Evolutionary conservation across 2,888 invertebrate species (phyloP), one percentile per base, ranked within the genome.

Genomic region (Smittia sp.): DNA sequence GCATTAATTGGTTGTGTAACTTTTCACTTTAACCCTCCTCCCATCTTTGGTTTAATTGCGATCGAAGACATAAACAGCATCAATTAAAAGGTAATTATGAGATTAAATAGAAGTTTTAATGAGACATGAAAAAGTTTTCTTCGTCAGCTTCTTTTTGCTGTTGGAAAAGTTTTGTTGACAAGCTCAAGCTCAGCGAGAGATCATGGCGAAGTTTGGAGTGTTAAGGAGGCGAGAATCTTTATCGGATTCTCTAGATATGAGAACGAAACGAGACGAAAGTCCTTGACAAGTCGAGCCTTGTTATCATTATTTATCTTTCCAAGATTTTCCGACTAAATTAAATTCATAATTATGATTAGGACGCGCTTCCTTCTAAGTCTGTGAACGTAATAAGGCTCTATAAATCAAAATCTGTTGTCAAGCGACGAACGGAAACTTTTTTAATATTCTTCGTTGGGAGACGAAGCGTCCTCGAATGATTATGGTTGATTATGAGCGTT

Each of bases 31-130:
- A 52, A 25, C 27, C 24, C 15, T 25, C n/a, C 20, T 38, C 11
- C 38, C 32, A 1, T 18, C 24, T 32, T 66, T 32, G 13, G 41
- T 41, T 69, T 69, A 52, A 69, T 52, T 52, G 41, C 24, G 11
- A 69, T 69, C 25, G 32, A 54, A 22, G 13, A 54, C 69, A 32
- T 52, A 69, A 69, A 69, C 41, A 32, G 41, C 15, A 69, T 27
- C 52, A 69, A 69, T 69, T 69, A 69, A 69, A 69, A 69, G 69
- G 46, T 69, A 69, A 69, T 69, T 69, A 52, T 27, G 46, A 32
- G 68, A 11, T 46, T 46, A n/a, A 46, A 58, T 22, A 58, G 18
- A 58, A 58, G 20, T 18, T 58, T 58, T 58, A 58, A 58, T 58
- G 58, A 22, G 18, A 58, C 58, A 67, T 41, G 15, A 66, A 20